These are phyloP conservation scores for Albula glossodonta DNA, from an alignment of 2,113 vertebrate species.

Conservation along the genomic window DNA sequence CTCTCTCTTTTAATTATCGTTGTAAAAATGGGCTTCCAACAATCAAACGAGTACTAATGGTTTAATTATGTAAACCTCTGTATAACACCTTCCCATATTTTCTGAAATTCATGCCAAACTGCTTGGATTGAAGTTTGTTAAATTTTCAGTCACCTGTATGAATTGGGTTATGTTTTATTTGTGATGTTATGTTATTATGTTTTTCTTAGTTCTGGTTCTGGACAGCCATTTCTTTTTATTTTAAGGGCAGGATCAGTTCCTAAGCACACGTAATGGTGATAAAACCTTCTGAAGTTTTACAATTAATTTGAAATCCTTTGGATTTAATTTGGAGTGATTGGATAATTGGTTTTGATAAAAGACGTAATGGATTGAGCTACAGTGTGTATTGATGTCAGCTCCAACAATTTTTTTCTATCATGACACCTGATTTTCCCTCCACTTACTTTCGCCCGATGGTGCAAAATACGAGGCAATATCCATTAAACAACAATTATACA, in stretches of 20 bases:
- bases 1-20: neutral
- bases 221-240: neutral
- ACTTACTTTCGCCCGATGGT: too few relatives aligned
- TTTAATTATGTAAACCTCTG: neutral
- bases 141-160: neutral
- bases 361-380: too few relatives aligned
- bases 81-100: neutral
- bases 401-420: too few relatives aligned
- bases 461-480: neutral
- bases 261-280: neutral
- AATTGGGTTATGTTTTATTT: neutral
- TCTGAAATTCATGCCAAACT: neutral
- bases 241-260: neutral
- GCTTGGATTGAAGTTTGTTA: neutral
- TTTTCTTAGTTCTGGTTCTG: neutral
- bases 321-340: too few relatives aligned
- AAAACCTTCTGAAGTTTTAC: neutral
- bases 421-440: too few relatives aligned
- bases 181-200: too few relatives aligned
- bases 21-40: neutral
- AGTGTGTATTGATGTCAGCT: too few relatives aligned
- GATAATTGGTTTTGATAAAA: too few relatives aligned
- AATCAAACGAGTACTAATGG: neutral
- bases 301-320: too few relatives aligned
- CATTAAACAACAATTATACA: neutral